A percentile compares a stretch with the other conserved stretches of the same genome.
phyloP scores from a whole-genome alignment of 2,888 invertebrate species.

The Lithophane socia region DNA sequence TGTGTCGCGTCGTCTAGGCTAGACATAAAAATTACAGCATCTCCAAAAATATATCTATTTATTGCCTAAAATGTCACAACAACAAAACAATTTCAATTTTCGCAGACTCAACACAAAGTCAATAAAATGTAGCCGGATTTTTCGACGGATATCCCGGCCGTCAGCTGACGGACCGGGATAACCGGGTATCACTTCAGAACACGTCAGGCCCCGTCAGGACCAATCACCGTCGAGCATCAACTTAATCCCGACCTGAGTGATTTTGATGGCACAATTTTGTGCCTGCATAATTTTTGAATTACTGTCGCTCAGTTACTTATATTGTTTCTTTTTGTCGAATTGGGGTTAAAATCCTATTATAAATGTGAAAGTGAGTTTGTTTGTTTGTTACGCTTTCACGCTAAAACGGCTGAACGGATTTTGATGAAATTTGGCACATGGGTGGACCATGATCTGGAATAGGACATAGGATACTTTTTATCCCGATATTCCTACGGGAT shows the following conservation, averaged over 20 bases:
- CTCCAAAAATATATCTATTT: too few species aligned
- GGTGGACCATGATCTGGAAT: too few species aligned
- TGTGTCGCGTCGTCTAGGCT: neutral
- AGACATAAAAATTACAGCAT: too few species aligned
- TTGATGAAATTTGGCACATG: too few species aligned
- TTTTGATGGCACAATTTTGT: constrained; percentile 27
- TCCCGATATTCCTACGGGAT: too few species aligned
- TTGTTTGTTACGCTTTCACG: too few species aligned
- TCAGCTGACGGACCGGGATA: constrained; percentile 28
- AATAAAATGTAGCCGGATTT: constrained; percentile 23
- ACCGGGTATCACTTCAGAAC: constrained; percentile 24
- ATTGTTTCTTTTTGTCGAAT: too few species aligned
- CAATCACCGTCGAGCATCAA: constrained; percentile 38
- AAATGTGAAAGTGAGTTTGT: too few species aligned
- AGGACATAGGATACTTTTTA: too few species aligned
- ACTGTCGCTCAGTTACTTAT: neutral
- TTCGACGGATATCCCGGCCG: constrained; percentile 21
- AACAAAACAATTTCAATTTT: constrained; percentile 22
- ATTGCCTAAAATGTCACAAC: neutral
- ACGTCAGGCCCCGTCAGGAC: constrained; percentile 15
- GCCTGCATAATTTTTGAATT: constrained; percentile 21
- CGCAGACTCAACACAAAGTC: constrained; percentile 3
- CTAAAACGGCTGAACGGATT: too few species aligned
- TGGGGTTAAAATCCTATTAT: too few species aligned
- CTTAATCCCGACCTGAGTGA: constrained; percentile 44